A percentile compares a stretch with the other conserved stretches of the same genome.
phyloP scores from a whole-genome alignment of 2,113 vertebrate species.

The Dicrurus megarhynchus region DNA sequence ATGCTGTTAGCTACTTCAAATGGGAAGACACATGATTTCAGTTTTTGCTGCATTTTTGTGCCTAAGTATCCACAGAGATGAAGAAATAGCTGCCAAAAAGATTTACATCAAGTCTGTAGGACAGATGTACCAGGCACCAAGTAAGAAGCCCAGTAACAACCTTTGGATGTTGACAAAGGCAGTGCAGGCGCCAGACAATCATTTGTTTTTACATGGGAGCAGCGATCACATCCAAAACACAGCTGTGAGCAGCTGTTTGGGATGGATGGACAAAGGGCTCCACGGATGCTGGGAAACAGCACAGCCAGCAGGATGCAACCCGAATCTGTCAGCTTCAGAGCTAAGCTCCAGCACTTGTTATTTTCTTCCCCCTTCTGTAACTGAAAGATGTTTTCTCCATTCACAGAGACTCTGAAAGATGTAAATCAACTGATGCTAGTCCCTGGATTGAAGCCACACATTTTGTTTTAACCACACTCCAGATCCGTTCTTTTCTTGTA shows the following conservation, averaged over 20 bases:
- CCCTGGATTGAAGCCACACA: not conserved
- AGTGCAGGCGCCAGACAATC: not conserved
- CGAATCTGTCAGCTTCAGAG: not conserved
- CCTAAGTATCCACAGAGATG: not conserved
- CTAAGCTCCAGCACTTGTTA: not conserved
- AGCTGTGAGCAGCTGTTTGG: not conserved
- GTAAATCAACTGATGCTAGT: not conserved
- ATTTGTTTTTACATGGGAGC: not conserved
- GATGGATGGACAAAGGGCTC: not conserved
- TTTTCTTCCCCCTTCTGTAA: not conserved
- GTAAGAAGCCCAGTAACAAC: not conserved
- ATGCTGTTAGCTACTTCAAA: not conserved
- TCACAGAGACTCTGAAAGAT: not conserved
- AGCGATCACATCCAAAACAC: not conserved
- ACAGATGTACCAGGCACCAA: not conserved
- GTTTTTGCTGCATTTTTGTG: not conserved
- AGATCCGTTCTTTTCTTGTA: not conserved
- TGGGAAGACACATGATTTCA: not conserved
- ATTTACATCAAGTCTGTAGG: not conserved
- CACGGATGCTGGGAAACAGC: not conserved
- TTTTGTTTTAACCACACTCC: not conserved
- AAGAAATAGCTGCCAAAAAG: not conserved
- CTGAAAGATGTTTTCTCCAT: not conserved
- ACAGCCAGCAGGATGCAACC: constrained; percentile 16
- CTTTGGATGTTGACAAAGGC: not conserved